Base-by-base conservation (phyloP, 2,797 vertebrate species). In the Pogonophryne albipinna region DNA sequence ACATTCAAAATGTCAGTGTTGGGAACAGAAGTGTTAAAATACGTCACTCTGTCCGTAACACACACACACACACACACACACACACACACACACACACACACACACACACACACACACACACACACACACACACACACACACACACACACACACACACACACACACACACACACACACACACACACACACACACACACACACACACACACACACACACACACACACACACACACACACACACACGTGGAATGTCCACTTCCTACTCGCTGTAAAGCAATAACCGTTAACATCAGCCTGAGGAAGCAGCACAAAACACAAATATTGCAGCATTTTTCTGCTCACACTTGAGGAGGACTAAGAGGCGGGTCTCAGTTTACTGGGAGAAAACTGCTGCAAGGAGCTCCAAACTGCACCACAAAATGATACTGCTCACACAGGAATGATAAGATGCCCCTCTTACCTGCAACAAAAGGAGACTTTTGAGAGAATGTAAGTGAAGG, bases 401-500 rank as follows among this genome's bases (percentile, higher is more conserved):
- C 16, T 4, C 63, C 45, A 45, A 41, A 13, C 42, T 42, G 4
- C 41, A 58, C 1, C 46, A 15, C 14, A 27, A 6, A 31, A 68
- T 53, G 75, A 58, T 10, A 23, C 11, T 66, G 12, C 53, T 45
- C 34, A 13, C 4, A 20, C 12, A 0, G 31, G 50, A 27, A 73
- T 14, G 45, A 55, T 53, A 47, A 82, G 47, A 51, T 3, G 16
- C 31, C 56, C n/a, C 9, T 49, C 17, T 15, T 4, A 27, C 14
- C n/a, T 53, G 47, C 10, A 59, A 27, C 61, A 20, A 19, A 52
- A 50, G 59, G 47, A 57, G 23, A 59, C 57, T 20, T 5, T 12
- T 52, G 41, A 19, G 64, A 83, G 64, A 83, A 92, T 89, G 91
- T 91, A 12, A 85, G 89, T 84, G 65, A 70, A 10, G 27, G 34